Evolutionary conservation across 2,797 vertebrate species (phyloP).

Genomic region (Euthynnus affinis): DNA sequence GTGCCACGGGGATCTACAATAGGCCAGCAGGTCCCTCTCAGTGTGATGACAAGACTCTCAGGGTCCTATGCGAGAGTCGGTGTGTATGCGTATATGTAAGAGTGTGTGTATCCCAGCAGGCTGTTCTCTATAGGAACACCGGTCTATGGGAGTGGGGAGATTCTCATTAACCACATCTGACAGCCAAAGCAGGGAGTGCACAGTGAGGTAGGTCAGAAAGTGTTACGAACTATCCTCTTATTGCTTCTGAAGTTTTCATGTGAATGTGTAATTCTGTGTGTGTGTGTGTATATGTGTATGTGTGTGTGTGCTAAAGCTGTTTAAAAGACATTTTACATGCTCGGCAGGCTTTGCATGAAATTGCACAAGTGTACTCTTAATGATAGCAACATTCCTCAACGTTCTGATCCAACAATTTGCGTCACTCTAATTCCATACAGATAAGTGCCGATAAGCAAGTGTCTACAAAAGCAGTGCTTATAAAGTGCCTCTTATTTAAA

Average conservation of each 20-base stretch:
- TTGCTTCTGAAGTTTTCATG: constrained; percentile 65
- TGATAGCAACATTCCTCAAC: constrained; percentile 24
- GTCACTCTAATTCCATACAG: constrained; percentile 41
- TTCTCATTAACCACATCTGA: constrained; percentile 81
- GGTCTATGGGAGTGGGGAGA: constrained; percentile 58
- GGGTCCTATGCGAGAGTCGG: constrained; percentile 41
- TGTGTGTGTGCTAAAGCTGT: constrained; percentile 19
- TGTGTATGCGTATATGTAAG: constrained; percentile 41
- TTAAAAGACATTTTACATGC: constrained; percentile 18
- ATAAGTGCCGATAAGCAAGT: constrained; percentile 64
- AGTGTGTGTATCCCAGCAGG: constrained; percentile 77
- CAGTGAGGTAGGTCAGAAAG: constrained; percentile 75
- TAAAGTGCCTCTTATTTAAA: constrained; percentile 64
- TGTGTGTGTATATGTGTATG: constrained; percentile 1
- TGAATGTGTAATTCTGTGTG: background rate
- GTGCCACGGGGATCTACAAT: constrained; percentile 75
- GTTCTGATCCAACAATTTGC: constrained; percentile 43
- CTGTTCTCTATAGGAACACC: constrained; percentile 68
- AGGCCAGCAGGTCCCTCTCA: constrained; percentile 78
- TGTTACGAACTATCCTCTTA: constrained; percentile 59
- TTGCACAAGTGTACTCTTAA: constrained; percentile 20
- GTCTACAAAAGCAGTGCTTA: constrained; percentile 46
- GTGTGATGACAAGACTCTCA: constrained; percentile 74
- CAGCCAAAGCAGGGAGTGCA: constrained; percentile 73
- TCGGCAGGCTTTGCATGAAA: constrained; percentile 14